A percentile compares a stretch with the other conserved stretches of the same genome.
Evolutionary conservation across 2,888 invertebrate genomes (phyloP).

Genomic region (Xylota segnis): DNA sequence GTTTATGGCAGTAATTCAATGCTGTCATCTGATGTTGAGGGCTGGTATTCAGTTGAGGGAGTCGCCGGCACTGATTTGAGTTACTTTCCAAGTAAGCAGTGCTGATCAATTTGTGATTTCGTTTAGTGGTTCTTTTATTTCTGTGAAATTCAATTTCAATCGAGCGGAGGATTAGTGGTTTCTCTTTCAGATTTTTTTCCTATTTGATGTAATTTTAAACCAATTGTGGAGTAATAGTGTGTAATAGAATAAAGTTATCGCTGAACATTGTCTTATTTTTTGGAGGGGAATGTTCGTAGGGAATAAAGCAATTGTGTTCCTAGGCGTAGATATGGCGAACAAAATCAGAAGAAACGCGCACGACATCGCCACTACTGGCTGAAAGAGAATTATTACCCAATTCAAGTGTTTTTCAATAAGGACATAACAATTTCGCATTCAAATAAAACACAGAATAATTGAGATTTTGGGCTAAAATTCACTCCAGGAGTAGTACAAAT

Average conservation of each 20-base stretch:
- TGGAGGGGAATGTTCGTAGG: background rate
- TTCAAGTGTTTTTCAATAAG: too few relatives aligned
- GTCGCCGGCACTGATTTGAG: conserved; percentile 10
- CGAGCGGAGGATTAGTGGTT: conserved; percentile 34
- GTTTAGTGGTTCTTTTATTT: conserved; percentile 8
- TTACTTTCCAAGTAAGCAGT: background rate
- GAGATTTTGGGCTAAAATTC: too few relatives aligned
- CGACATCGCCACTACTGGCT: too few relatives aligned
- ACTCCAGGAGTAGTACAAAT: too few relatives aligned
- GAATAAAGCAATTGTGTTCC: too few relatives aligned
- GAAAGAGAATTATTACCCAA: too few relatives aligned
- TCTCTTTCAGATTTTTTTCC: conserved; percentile 34
- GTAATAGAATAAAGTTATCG: background rate
- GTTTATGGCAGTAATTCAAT: conserved; percentile 52
- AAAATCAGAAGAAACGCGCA: too few relatives aligned
- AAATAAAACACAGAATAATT: too few relatives aligned
- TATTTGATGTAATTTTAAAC: conserved; percentile 15
- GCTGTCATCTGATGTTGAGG: conserved; percentile 5
- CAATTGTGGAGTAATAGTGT: background rate
- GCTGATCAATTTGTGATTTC: conserved; percentile 28
- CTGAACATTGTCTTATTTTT: background rate
- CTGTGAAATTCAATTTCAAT: conserved; percentile 22
- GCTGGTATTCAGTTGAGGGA: background rate
- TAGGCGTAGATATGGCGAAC: too few relatives aligned
- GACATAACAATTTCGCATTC: too few relatives aligned